phyloP scores from a whole-genome alignment of 2,888 invertebrate species.

The Sycophila texana region DNA sequence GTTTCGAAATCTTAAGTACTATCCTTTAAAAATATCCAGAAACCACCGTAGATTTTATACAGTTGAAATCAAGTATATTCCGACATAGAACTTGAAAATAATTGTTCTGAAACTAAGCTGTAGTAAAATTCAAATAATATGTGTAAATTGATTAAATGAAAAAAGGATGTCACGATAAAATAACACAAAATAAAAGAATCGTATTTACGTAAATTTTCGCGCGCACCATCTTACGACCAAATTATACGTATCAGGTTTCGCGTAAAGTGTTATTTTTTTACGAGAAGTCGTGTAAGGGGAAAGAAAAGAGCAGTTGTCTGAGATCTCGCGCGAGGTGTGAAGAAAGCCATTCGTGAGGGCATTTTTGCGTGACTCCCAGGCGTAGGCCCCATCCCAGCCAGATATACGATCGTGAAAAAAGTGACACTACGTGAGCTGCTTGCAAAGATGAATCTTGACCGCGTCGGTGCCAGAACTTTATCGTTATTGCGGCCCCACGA shows the following conservation, averaged over 20 bases:
- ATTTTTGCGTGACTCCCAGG: slow-evolving; percentile 61
- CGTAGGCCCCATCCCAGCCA: slow-evolving; percentile 57
- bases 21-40: too few relatives aligned
- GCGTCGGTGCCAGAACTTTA: slow-evolving; percentile 61
- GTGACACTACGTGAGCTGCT: slow-evolving; percentile 69
- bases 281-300: background rate
- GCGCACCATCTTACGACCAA: too few relatives aligned
- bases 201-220: too few relatives aligned
- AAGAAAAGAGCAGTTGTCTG: slow-evolving; percentile 15
- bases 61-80: too few relatives aligned
- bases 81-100: too few relatives aligned
- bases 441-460: slow-evolving; percentile 62
- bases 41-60: too few relatives aligned
- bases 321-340: slow-evolving; percentile 65
- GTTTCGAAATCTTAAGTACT: too few relatives aligned
- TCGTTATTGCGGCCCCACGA: slow-evolving; percentile 60
- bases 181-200: too few relatives aligned
- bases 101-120: too few relatives aligned
- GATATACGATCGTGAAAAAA: slow-evolving; percentile 70
- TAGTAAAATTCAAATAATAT: too few relatives aligned
- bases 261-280: slow-evolving; percentile 33
- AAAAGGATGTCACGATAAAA: too few relatives aligned
- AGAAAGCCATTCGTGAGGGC: slow-evolving; percentile 67
- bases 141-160: too few relatives aligned
- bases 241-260: slow-evolving; percentile 1